These are phyloP conservation scores for Elaphurus davidianus DNA, from an alignment of 2,113 vertebrate genomes.

Conservation along the genomic window DNA sequence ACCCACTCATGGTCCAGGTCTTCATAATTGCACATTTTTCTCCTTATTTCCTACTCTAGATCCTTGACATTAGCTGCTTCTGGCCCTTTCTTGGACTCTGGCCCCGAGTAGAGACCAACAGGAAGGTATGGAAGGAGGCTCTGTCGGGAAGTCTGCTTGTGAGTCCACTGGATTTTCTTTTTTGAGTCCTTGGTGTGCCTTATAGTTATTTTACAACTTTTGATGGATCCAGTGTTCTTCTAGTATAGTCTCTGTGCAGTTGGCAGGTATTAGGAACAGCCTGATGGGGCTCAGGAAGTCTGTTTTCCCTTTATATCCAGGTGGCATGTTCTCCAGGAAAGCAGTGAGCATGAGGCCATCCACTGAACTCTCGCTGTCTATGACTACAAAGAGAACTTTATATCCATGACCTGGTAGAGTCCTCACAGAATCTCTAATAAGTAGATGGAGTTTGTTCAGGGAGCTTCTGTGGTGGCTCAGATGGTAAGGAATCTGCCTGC, in stretches of 20 bases:
- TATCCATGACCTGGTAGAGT: not conserved
- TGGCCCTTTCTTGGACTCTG: not conserved
- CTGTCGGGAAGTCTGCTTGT: not conserved
- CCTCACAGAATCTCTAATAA: not conserved
- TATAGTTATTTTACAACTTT: not conserved
- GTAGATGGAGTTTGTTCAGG: not conserved
- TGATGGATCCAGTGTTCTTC: not conserved
- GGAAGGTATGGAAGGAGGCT: not conserved
- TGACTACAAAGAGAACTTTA: not conserved
- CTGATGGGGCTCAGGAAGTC: not conserved
- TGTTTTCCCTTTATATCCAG: not conserved
- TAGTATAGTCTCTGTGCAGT: not conserved
- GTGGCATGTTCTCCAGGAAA: not conserved
- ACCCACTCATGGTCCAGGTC: not conserved
- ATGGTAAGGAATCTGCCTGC: not conserved
- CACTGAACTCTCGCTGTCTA: not conserved
- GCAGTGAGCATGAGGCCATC: not conserved
- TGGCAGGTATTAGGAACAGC: not conserved
- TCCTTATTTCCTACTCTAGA: not conserved
- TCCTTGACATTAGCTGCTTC: not conserved
- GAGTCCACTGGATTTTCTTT: not conserved
- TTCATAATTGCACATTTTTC: not conserved
- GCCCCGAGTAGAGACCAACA: not conserved
- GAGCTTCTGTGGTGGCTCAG: not conserved
- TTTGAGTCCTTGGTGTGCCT: not conserved